A percentile compares a stretch with the other conserved stretches of the same genome.
phyloP scores from a whole-genome alignment of 1,140 invertebrate genomes.

The Philotrypesis tridentata region DNA sequence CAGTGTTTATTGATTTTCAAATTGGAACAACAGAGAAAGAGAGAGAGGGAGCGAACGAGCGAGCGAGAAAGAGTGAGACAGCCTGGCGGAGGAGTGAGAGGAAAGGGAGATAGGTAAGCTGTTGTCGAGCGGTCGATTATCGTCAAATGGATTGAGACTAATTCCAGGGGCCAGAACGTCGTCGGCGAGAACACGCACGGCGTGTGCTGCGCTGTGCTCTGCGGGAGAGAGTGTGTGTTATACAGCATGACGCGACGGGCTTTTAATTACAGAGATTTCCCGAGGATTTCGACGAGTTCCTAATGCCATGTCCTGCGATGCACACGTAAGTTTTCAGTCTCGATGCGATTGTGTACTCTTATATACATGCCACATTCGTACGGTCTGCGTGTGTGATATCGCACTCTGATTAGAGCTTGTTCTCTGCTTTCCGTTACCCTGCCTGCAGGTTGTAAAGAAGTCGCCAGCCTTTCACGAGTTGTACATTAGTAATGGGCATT shows the following conservation, averaged over 20 bases:
- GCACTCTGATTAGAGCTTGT: too few relatives aligned
- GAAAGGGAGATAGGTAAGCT: background rate
- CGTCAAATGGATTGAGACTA: background rate
- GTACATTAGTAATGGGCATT: slow-evolving; percentile 68
- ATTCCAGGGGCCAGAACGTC: background rate
- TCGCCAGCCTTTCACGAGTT: slow-evolving; percentile 24
- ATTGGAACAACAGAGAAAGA: background rate
- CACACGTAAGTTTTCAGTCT: slow-evolving; percentile 34
- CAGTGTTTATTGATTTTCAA: slow-evolving; percentile 3
- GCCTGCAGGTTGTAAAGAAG: slow-evolving; percentile 17
- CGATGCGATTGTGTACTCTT: too few relatives aligned
- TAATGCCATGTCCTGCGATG: slow-evolving; percentile 7
- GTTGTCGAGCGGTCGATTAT: background rate
- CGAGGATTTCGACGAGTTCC: slow-evolving; percentile 25
- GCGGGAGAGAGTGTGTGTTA: too few relatives aligned
- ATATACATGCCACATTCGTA: too few relatives aligned
- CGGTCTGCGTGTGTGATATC: too few relatives aligned
- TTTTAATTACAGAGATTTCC: slow-evolving; percentile 25
- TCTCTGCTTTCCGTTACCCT: too few relatives aligned
- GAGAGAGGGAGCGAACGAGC: too few relatives aligned
- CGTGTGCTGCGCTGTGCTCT: too few relatives aligned
- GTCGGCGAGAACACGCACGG: background rate
- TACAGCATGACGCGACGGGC: background rate
- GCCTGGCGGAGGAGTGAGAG: background rate
- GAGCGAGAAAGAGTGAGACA: background rate